Evolutionary conservation across 2,797 vertebrate genomes (phyloP), one percentile per base, ranked within the genome.

Genomic region (Notolepis coatsorum): DNA sequence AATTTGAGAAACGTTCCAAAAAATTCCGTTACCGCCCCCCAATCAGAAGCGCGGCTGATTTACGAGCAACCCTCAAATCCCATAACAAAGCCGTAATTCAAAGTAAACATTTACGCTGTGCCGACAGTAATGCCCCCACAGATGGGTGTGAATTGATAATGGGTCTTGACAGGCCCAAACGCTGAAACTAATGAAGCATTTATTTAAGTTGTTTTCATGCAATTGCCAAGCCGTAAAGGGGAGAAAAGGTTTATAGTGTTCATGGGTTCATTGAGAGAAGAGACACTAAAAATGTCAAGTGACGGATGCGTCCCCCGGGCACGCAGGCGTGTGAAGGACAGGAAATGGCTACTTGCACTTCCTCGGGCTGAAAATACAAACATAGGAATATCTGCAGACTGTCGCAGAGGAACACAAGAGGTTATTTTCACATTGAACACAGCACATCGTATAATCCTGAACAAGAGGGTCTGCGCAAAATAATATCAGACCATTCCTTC

Each of bases 131-230:
- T 37, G 61, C 73, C 39, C 71, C 79, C 4, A 38, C 38, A 41
- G 57, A 79, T 25, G 75, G 79, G 79, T 76, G 81, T 71, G 74
- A 86, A 83, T 83, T 73, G 83, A 88, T 90, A 86, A 92, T 84
- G 71, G 63, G 73, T 79, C 77, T 58, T 87, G 90, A 93, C 89
- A 87, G 86, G n/a, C 47, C 53, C 67, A 48, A n/a, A 63, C 54
- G 79, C 88, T 91, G 89, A 86, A 91, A 91, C 87, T 88, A 91
- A 92, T 90, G 87, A 88, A 42, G 77, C 82, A 87, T 89, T 91
- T 87, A 84, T 90, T 89, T 75, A 88, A 87, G 75, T 69, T 48
- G 78, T 86, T 84, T 73, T 76, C 79, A 81, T 77, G 82, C 73
- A 75, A 85, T 84, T 79, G 64, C 71, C 41, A 59, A 72, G 84